Base-by-base conservation (phyloP, 2,888 invertebrate genomes). In the Eristalis arbustorum region DNA sequence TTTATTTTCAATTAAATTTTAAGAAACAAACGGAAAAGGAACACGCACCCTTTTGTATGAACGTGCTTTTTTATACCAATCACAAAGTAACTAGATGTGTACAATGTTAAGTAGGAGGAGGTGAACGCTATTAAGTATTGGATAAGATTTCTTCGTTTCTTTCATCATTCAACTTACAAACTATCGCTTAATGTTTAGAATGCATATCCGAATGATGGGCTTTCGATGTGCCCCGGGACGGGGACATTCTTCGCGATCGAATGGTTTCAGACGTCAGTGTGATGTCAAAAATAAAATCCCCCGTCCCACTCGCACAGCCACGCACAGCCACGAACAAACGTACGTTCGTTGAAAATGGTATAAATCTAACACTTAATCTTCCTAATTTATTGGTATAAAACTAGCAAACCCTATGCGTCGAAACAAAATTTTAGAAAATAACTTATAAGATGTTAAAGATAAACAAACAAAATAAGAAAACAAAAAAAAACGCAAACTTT, bases 381-480 rank as follows among this genome's bases (percentile, higher is more conserved):
- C 85, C 85, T 87, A 87, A 56, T 23, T 73, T 77, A 78, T 82
- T 87, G 78, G 75, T 66, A 74, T 87, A 71, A 74, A 87, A 71
- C 72, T 81, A 68, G 74, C 76, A 59, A 57, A 71, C 25, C 68
- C 34, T 69, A 79, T 71, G 69, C 67, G 74, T 40, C 18, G 63
- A 69, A 71, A 34, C 57, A 66, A 49, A 69, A 59, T 59, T n/a
- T 56, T 56, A 61, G 56, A 67, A 67, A 49, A 64, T n/a, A 77
- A 72, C 63, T 31, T 81, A 81, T 82, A 77, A 78, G 56, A 78
- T 85, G 85, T 85, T 85, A 71, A 73, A 74, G 77, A 59, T 83
- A 76, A 72, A 77, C 25, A 31, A 61, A n/a, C 37, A 34, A 59
- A 34, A 66, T 62, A 14, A 69, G 11, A 34, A 59, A 25, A 66